Conservation (phyloP, 1,140 invertebrate genomes). For the Sitodiplosis mosellana region DNA sequence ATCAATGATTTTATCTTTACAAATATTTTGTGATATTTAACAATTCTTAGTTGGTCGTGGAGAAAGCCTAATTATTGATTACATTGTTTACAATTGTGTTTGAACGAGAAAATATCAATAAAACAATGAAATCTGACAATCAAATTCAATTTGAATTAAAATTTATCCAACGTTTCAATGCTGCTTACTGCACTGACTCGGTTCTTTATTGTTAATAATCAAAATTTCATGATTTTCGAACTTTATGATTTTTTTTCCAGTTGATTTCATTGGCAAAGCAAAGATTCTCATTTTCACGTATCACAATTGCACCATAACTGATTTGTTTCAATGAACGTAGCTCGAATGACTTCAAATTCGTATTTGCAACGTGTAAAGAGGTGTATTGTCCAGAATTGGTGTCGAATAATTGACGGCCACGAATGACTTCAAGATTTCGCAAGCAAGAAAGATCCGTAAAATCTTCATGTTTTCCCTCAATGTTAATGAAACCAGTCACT, state of each 20-base stretch:
- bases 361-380: slow-evolving; percentile 79
- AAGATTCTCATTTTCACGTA: slow-evolving; percentile 74
- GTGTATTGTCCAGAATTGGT: slow-evolving; percentile 67
- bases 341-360: slow-evolving; percentile 65
- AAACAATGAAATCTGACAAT: too few species aligned
- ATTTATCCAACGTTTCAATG: too few species aligned
- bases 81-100: too few species aligned
- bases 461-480: slow-evolving; percentile 68
- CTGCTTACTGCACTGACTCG: slow-evolving; percentile 59
- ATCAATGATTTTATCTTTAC: too few species aligned
- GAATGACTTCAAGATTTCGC: slow-evolving; percentile 79
- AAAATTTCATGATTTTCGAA: slow-evolving; percentile 49
- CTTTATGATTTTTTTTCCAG: slow-evolving; percentile 63
- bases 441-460: slow-evolving; percentile 87
- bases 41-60: too few species aligned
- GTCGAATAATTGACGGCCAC: slow-evolving; percentile 69
- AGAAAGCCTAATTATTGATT: too few species aligned
- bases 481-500: slow-evolving; percentile 81
- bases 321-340: slow-evolving; percentile 72
- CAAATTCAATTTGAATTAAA: too few species aligned
- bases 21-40: too few species aligned
- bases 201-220: slow-evolving; percentile 52
- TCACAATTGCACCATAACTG: slow-evolving; percentile 69
- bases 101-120: too few species aligned
- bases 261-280: slow-evolving; percentile 79